Evolutionary conservation across 2,797 vertebrate species (phyloP), one percentile per base, ranked within the genome.

Genomic region (Phrynocephalus vlangalii): DNA sequence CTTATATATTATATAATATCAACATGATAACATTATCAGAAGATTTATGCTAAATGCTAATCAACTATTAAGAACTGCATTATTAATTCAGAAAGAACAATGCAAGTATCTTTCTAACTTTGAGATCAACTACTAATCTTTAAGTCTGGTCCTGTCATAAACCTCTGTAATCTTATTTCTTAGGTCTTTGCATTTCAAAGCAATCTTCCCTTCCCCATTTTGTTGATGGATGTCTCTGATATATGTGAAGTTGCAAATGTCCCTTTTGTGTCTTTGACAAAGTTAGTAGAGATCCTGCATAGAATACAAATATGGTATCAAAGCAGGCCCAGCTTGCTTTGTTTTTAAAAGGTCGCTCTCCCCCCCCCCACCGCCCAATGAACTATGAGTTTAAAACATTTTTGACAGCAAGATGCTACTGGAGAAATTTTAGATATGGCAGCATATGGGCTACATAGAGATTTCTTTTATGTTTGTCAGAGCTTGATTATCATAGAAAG

Each of bases 391-490:
- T 90, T 16, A 15, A 90, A 88, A 8, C 67, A 84, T 28, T 71
- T 66, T 79, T 79, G 67, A 77, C 75, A 38, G 22, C 2, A 28
- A 88, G 79, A 28, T 85, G 18, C 66, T 83, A 52, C 56, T 86
- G 83, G 67, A 88, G 77, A 85, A 50, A 86, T 87, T 87, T 68
- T 75, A 7, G 81, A 77, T 77, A 75, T 72, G n/a, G 20, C 73
- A 44, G 24, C 30, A 60, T 18, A 44, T 70, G 67, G 38, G 52
- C 33, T 48, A 15, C 33, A n/a, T 78, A 30, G 30, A 67, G 7
- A 88, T 48, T 52, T 5, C 52, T 82, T 85, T 67, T 66, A 48
- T 86, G 80, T 73, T 18, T 78, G 60, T 30, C 73, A 77, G 75
- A 67, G 44, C 26, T 66, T 80, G 52, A 30, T 66, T 33, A 83